Evolutionary conservation across 2,113 vertebrate genomes (phyloP), one percentile per base, ranked within the genome.

Genomic region (Oreochromis spilurus): DNA sequence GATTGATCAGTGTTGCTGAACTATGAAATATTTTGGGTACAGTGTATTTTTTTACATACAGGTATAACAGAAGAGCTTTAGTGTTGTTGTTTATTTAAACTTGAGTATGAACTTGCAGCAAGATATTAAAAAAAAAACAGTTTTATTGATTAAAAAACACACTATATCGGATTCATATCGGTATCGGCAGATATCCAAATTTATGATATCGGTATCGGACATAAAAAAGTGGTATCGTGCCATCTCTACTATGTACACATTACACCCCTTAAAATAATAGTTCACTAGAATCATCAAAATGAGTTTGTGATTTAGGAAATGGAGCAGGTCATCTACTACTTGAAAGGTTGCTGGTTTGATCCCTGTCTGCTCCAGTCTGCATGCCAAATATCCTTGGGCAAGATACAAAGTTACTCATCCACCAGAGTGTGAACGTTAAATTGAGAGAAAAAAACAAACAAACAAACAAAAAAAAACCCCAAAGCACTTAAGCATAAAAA

Each of bases 381-480:
- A 5, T 34, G 1, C 29, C 58, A 34, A 62, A 62, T 34, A 62
- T 34, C 0, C 29, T 34, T 62, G 16, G 29, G 58, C 58, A 34
- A 34, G 29, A 62, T 62, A 29, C 29, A 19, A 0, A 62, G 29
- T 62, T 34, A 6, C 29, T 19, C 58, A 34, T 60, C 29, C 57
- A 34, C 29, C 5, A 11, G 58, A 62, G 16, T 19, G 29, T 62
- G 16, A 34, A 62, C 34, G 0, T 62, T 62, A 19, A 5, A 19
- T 60, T 58, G 0, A 5, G 21, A 24, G 21, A 1, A 21, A 5
- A 5, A 26, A 26, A 26, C 24, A 26, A 26, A 26, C 24, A 3
- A 52, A n/a, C 7, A n/a, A 9, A 5, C 0, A 26, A 26, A 3
- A 52, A n/a, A 26, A 10, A 9, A 5, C 0, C 1, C 26, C 26